These are phyloP conservation scores for Agelas oroides DNA, from an alignment of 37 sponge, comb jelly and placozoan genomes.

Conservation along the genomic window DNA sequence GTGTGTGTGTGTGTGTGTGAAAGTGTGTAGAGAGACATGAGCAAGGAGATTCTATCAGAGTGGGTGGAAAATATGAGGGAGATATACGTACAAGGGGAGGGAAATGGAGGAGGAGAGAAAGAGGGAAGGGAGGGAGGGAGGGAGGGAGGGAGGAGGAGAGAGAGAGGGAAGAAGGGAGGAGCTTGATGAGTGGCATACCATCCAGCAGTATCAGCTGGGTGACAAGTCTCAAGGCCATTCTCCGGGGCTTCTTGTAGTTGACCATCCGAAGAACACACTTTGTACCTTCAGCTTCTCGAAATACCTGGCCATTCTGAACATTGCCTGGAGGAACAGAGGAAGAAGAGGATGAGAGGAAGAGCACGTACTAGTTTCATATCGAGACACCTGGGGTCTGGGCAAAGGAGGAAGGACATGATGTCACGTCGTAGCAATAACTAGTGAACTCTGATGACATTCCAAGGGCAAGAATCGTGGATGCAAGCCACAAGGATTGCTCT, in stretches of 20 bases:
- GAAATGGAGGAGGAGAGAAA: neutral
- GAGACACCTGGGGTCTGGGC: too few species aligned
- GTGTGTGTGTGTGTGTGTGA: neutral
- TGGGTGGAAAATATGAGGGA: neutral
- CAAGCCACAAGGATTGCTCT: too few species aligned
- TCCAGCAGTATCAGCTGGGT: slow-evolving; percentile 74
- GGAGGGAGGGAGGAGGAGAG: neutral
- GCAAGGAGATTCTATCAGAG: too few species aligned
- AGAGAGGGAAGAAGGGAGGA: neutral
- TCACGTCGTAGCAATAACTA: too few species aligned
- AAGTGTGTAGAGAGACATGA: neutral
- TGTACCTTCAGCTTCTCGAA: slow-evolving; percentile 69
- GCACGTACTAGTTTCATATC: too few species aligned
- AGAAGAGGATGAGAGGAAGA: too few species aligned
- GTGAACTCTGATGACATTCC: too few species aligned
- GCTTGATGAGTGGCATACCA: slow-evolving; percentile 39
- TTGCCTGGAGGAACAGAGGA: slow-evolving; percentile 52
- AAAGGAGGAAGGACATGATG: too few species aligned
- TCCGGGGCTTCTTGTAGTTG: slow-evolving; percentile 57
- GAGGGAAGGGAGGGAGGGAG: neutral
- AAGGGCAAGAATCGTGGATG: too few species aligned
- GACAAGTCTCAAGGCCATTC: slow-evolving; percentile 81
- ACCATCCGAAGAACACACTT: slow-evolving; percentile 56
- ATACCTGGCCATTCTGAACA: slow-evolving; percentile 72
- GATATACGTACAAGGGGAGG: neutral